These are phyloP conservation scores for Ardeotis arabs DNA, from an alignment of 2,113 vertebrate species.

Conservation along the genomic window DNA sequence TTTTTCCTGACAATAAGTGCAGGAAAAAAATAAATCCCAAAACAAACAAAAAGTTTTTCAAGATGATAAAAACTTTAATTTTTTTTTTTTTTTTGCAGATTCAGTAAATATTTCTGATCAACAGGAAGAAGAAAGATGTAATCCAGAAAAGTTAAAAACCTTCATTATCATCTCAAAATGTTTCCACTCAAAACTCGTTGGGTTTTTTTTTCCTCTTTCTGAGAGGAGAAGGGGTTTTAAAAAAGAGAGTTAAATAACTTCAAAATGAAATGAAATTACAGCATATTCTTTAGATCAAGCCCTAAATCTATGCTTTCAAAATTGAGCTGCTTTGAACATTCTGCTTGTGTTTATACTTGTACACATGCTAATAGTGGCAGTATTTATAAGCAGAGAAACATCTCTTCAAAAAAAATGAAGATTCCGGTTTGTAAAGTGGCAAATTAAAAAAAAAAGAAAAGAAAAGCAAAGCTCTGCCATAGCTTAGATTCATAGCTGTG, in stretches of 20 bases:
- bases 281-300: conserved; percentile 8
- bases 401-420: not conserved
- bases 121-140: not conserved
- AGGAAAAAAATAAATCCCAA: not conserved
- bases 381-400: not conserved
- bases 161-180: conserved; percentile 16
- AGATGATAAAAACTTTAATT: not conserved
- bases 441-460: not conserved
- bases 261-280: conserved; percentile 1
- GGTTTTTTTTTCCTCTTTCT: not conserved
- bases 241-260: conserved; percentile 7
- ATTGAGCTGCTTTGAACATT: not conserved
- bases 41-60: not conserved
- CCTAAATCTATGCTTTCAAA: conserved; percentile 11
- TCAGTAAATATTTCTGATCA: not conserved
- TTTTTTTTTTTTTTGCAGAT: not conserved
- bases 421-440: not conserved
- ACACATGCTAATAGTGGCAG: conserved; percentile 5
- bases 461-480: not conserved
- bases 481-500: not conserved
- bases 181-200: not conserved
- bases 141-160: not conserved
- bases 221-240: not conserved
- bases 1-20: not conserved
- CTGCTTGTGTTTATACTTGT: not conserved